Percentiles rank a stretch among this genome's conserved stretches.
Conservation (phyloP, 2,888 invertebrate species). For the Leptopilina syphax region DNA sequence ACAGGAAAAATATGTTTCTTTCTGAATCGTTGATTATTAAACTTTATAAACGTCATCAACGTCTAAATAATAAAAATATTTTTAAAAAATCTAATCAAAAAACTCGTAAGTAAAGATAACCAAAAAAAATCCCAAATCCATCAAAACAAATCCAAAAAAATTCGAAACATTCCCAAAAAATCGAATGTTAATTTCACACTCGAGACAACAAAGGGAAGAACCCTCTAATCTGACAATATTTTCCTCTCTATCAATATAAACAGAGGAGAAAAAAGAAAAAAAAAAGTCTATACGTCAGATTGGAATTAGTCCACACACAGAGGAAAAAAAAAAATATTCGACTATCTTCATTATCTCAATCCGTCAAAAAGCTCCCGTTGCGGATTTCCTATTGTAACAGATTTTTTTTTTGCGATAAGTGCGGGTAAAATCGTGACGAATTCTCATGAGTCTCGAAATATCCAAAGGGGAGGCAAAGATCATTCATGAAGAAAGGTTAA, state of each 20-base stretch:
- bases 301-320: constrained; percentile 47
- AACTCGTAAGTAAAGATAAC: too few species aligned
- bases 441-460: constrained; percentile 45
- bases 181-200: constrained; percentile 38
- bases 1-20: too few species aligned
- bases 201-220: constrained; percentile 6
- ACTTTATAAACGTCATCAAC: too few species aligned
- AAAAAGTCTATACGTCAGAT: constrained; percentile 56
- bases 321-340: constrained; percentile 41
- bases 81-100: too few species aligned
- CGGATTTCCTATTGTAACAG: constrained; percentile 39
- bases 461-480: constrained; percentile 47
- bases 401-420: constrained; percentile 53
- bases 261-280: not conserved
- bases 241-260: not conserved
- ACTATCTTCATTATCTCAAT: constrained; percentile 54
- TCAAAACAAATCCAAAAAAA: constrained; percentile 30
- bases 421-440: constrained; percentile 66
- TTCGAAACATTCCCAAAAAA: not conserved
- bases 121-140: too few species aligned
- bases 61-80: too few species aligned
- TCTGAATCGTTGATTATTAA: too few species aligned
- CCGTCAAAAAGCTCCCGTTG: not conserved
- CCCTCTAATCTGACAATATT: constrained; percentile 20
- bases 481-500: constrained; percentile 59